phyloP scores from a whole-genome alignment of 2,113 vertebrate genomes.

The Hoplias malabaricus region DNA sequence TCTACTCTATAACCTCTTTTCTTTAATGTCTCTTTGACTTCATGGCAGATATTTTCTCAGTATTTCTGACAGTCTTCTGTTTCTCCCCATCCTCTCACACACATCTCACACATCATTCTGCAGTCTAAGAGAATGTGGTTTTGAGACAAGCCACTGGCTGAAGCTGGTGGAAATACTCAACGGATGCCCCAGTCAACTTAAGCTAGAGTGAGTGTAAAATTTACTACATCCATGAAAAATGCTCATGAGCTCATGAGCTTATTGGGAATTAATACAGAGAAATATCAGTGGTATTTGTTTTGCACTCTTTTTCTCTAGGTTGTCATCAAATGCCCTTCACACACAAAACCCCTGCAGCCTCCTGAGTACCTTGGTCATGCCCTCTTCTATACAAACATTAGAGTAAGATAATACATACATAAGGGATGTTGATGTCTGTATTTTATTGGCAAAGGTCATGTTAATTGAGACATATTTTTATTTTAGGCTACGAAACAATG shows the following conservation, averaged over 20 bases:
- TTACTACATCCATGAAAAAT: not conserved
- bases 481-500: conserved; percentile 52
- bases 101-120: not conserved
- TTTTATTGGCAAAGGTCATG: not conserved
- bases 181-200: conserved; percentile 59
- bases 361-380: conserved; percentile 33
- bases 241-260: not conserved
- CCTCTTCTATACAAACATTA: conserved; percentile 48
- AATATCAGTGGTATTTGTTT: not conserved
- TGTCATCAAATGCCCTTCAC: conserved; percentile 46
- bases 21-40: not conserved
- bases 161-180: conserved; percentile 69
- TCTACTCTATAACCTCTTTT: not conserved
- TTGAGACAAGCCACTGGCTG: conserved; percentile 67
- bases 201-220: conserved; percentile 76
- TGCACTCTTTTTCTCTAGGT: conserved; percentile 32
- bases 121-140: conserved; percentile 75
- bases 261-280: not conserved
- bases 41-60: not conserved
- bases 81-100: not conserved
- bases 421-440: not conserved
- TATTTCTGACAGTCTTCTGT: not conserved
- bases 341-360: conserved; percentile 35
- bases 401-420: conserved; percentile 47
- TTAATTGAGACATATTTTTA: not conserved